Evolutionary conservation across 2,797 vertebrate species (phyloP), one percentile per base, ranked within the genome.

Genomic region (Falco peregrinus): DNA sequence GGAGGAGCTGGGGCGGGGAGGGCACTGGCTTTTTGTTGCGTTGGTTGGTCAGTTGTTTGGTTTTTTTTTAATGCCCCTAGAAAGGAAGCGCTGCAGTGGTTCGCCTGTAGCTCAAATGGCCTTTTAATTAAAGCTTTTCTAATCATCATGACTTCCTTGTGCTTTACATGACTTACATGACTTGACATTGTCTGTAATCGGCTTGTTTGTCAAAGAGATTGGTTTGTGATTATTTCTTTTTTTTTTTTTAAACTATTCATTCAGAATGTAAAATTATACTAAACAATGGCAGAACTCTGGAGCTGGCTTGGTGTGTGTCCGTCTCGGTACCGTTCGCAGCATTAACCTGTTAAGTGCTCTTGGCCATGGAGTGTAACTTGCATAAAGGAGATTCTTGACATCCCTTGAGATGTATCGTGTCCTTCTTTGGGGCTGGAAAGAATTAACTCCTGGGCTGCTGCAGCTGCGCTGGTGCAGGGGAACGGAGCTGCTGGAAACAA

Each of bases 221-320:
- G 90, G 87, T 60, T 95, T 87, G 93, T 79, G 65, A 79, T 67
- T 28, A 86, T 65, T 2, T 48, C 77, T 77, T 73, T 79, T 90
- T 92, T 93, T 69, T 95, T 95, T 95, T 84, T 77, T 67, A 92
- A 43, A 43, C 90, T 96, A 85, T 83, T 87, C 83, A 78, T 95
- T 91, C 95, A 81, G 89, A 97, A 96, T 96, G 95, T 97, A 97
- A 87, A 95, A 80, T 89, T 80, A 83, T 91, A 77, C 88, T 89
- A 59, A 96, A 77, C 92, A 73, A 59, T 74, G 76, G 87, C 35
- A 81, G 71, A 91, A 28, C 59, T 67, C 80, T 71, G 83, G 83
- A 56, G 87, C 85, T 63, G 93, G 93, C 78, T 39, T 56, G 91
- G 91, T 74, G 74, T 88, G 86, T 78, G 90, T 93, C 95, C 94